Evolutionary conservation across 2,888 invertebrate genomes (phyloP).

Genomic region (Dolichomitus sp.): DNA sequence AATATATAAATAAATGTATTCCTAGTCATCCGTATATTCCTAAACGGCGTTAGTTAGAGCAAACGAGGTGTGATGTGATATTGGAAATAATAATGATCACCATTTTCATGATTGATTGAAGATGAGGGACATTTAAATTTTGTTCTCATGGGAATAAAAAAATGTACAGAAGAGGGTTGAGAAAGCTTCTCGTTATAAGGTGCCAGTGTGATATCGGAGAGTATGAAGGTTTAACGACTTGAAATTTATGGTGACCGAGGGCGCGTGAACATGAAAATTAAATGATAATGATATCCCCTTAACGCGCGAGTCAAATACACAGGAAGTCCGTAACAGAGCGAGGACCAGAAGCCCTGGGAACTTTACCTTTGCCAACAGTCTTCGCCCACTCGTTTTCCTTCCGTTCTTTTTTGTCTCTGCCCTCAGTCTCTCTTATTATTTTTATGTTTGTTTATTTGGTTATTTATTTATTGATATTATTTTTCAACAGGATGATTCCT

Average conservation of each 20-base stretch:
- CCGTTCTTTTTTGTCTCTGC: slow-evolving; percentile 35
- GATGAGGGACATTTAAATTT: slow-evolving; percentile 10
- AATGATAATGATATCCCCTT: slow-evolving; percentile 82
- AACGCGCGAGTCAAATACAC: slow-evolving; percentile 31
- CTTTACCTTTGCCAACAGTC: slow-evolving; percentile 49
- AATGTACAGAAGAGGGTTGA: slow-evolving; percentile 43
- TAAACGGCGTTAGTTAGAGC: not conserved
- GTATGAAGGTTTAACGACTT: slow-evolving; percentile 73
- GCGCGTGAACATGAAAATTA: slow-evolving; percentile 76
- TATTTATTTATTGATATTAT: slow-evolving; percentile 33
- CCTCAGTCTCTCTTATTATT: slow-evolving; percentile 45
- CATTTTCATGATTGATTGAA: slow-evolving; percentile 30
- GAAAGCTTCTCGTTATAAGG: slow-evolving; percentile 71
- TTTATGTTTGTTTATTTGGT: slow-evolving; percentile 53
- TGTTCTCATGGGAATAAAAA: slow-evolving; percentile 38
- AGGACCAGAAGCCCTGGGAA: slow-evolving; percentile 48
- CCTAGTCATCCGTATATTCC: too few relatives aligned
- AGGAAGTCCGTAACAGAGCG: slow-evolving; percentile 21
- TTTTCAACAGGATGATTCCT: too few relatives aligned
- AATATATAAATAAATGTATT: too few relatives aligned
- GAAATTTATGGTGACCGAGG: slow-evolving; percentile 69
- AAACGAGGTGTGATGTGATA: slow-evolving; percentile 37
- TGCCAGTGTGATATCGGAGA: slow-evolving; percentile 55
- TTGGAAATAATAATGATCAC: slow-evolving; percentile 62
- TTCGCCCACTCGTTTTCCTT: slow-evolving; percentile 37